Percentiles rank a stretch among this genome's conserved stretches.
Evolutionary conservation across 2,888 invertebrate genomes (phyloP).

Genomic region (Margaritifera margaritifera): DNA sequence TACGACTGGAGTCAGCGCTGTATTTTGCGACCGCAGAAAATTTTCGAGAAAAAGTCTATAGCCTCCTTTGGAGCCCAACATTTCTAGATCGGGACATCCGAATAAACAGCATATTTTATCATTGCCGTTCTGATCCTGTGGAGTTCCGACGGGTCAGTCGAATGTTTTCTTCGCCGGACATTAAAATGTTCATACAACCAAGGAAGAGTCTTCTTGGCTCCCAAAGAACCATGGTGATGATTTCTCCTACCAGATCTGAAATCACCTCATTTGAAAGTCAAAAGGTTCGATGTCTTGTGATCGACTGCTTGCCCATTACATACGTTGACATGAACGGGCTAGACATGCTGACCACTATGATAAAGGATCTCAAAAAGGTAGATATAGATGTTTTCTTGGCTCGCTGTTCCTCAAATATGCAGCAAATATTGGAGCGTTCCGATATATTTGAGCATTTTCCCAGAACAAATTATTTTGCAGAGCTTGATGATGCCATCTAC

Average conservation of each 20-base stretch:
- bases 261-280: neutral
- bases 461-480: constrained; percentile 41
- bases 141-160: neutral
- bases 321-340: constrained; percentile 63
- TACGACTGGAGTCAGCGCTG: constrained; percentile 66
- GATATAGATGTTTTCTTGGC: constrained; percentile 53
- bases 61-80: constrained; percentile 54
- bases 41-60: constrained; percentile 61
- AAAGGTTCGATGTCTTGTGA: constrained; percentile 29
- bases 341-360: constrained; percentile 49
- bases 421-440: constrained; percentile 43
- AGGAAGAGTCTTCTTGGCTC: constrained; percentile 11
- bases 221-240: constrained; percentile 1
- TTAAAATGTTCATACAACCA: constrained; percentile 11
- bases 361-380: constrained; percentile 37
- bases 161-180: constrained; percentile 3
- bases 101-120: neutral
- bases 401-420: constrained; percentile 41
- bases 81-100: constrained; percentile 21
- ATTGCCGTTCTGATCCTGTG: too few species aligned
- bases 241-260: neutral
- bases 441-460: constrained; percentile 44
- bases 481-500: constrained; percentile 48
- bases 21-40: constrained; percentile 68
- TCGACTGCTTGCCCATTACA: constrained; percentile 64